Evolutionary conservation across 2,113 vertebrate genomes (phyloP).

Genomic region (Phyllostomus discolor): DNA sequence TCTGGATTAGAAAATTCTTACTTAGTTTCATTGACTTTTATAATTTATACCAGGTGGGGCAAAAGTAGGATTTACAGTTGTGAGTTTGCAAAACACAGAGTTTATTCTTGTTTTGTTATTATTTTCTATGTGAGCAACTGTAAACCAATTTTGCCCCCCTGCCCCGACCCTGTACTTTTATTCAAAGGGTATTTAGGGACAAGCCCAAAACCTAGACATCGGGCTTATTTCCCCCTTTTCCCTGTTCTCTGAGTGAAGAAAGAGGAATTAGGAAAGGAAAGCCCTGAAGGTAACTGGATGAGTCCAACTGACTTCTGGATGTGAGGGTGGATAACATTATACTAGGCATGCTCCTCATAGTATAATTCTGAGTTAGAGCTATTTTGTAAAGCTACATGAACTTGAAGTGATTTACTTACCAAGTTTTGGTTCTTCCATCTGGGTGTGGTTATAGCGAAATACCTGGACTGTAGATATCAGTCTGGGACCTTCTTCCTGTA

Average conservation of each 20-base stretch:
- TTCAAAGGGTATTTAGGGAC: neutral
- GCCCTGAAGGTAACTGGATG: neutral
- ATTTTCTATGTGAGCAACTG: neutral
- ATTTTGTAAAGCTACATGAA: neutral
- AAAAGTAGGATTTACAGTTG: neutral
- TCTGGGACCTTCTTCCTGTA: neutral
- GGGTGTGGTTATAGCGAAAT: neutral
- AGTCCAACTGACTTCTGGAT: neutral
- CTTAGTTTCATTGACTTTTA: neutral
- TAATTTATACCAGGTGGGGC: neutral
- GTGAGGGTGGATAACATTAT: neutral
- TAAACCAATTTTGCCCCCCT: neutral
- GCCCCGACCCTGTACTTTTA: neutral
- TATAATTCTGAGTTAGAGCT: neutral
- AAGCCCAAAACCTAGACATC: neutral
- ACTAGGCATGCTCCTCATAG: neutral
- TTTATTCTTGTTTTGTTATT: no score
- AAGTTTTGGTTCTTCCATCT: neutral
- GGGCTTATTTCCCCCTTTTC: neutral
- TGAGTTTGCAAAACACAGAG: no score
- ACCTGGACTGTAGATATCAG: neutral
- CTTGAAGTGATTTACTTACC: neutral
- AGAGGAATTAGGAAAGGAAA: conserved; percentile 1
- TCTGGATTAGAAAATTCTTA: conserved; percentile 15
- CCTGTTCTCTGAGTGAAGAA: neutral